Conservation (phyloP, 2,888 invertebrate species). For the Oscheius myriophilus region DNA sequence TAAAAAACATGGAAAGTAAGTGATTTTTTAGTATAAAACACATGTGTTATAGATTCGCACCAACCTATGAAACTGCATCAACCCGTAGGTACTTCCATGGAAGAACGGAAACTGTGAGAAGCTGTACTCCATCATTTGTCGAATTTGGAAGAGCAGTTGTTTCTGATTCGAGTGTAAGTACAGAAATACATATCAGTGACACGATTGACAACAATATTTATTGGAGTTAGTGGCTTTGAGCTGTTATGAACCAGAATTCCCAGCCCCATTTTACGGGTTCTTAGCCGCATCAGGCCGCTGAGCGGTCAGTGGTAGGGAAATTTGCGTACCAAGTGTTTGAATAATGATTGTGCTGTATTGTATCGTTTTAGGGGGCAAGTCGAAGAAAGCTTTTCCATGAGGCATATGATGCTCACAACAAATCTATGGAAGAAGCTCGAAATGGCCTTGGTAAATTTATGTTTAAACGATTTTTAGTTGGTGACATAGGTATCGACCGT, state of each 20-base stretch:
- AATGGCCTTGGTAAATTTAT: constrained; percentile 35
- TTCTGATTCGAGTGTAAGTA: constrained; percentile 30
- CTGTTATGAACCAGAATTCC: no score
- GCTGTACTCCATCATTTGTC: constrained; percentile 75
- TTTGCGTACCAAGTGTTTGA: no score
- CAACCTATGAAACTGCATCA: constrained; percentile 79
- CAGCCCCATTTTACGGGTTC: no score
- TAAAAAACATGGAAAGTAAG: constrained; percentile 72
- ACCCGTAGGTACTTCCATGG: constrained; percentile 78
- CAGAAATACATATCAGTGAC: no score
- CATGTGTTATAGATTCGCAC: constrained; percentile 73
- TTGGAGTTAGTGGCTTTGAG: no score
- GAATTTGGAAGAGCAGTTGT: constrained; percentile 33
- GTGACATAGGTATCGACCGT: constrained; percentile 35
- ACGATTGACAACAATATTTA: no score
- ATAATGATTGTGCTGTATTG: neutral
- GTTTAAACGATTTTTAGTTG: neutral
- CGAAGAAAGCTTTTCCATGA: constrained; percentile 32
- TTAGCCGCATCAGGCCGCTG: no score
- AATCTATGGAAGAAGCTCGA: constrained; percentile 40
- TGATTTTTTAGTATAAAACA: neutral
- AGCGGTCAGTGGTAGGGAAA: no score
- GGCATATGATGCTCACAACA: constrained; percentile 49
- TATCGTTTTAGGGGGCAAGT: constrained; percentile 26
- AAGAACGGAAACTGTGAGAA: constrained; percentile 78